Conservation (phyloP, 2,113 vertebrate species). For the Ploceus nigricollis region DNA sequence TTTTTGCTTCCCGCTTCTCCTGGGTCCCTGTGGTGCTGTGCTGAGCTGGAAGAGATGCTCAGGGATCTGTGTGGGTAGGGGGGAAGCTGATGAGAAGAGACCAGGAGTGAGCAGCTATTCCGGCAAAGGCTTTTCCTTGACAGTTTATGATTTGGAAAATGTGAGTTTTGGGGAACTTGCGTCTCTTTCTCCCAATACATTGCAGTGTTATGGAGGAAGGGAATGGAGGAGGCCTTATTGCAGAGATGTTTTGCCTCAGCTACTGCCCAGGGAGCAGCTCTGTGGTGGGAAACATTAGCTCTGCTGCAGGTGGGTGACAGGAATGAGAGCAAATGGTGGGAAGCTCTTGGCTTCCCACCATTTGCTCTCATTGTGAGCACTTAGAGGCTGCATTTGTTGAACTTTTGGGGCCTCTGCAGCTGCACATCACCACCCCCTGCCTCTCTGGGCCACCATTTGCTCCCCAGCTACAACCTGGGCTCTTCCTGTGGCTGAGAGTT, state of each 20-base stretch:
- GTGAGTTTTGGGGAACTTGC: not conserved
- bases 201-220: not conserved
- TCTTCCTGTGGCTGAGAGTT: not conserved
- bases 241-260: not conserved
- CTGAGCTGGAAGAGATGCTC: not conserved
- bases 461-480: not conserved
- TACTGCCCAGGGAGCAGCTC: not conserved
- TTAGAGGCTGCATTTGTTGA: not conserved
- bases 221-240: not conserved
- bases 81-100: slow-evolving; percentile 7
- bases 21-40: not conserved
- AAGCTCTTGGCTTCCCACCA: not conserved
- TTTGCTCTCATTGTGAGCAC: not conserved
- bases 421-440: not conserved
- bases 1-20: not conserved
- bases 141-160: not conserved
- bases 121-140: slow-evolving; percentile 22
- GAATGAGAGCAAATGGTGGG: not conserved
- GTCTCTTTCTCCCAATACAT: not conserved
- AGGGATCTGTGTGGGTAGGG: not conserved
- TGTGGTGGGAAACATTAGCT: not conserved
- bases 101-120: not conserved
- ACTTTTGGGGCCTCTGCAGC: not conserved
- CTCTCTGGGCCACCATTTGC: not conserved
- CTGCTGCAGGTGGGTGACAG: not conserved